Evolutionary conservation across 1,140 invertebrate species (phyloP), one percentile per base, ranked within the genome.

Genomic region (Macrosteles quadrilineatus): DNA sequence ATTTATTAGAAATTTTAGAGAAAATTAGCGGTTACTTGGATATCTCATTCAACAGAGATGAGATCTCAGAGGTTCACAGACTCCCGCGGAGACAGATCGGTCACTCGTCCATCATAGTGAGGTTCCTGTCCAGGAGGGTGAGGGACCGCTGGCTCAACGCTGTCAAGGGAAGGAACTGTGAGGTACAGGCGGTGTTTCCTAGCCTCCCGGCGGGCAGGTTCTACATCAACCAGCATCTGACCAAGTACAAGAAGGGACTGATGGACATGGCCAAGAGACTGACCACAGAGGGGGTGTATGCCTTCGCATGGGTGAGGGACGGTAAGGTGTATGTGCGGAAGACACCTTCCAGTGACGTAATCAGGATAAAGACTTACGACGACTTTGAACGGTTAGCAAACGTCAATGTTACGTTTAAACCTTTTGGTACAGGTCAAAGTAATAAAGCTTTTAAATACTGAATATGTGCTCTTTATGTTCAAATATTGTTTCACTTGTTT

Each of bases 201-300:
- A n/a, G 3, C 21, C n/a, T 6, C 3, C 47, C 47, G 6, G 6
- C 47, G 14, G 21, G 14, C 14, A 17, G 14, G 47, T 50, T 50
- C 47, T 50, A 19, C 47, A 21, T 50, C 47, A 50, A 50, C 21
- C 47, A 50, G 21, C 47, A 50, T 19, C 47, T 50, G 6, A 50
- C 47, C 21, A 19, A 17, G 14, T 50, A 50, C 47, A 50, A 50
- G 47, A 50, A 50, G 21, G 47, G 47, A 50, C 47, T 50, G 14
- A 17, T 50, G 47, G 47, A 50, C 21, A 50, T 50, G 47, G 47
- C 47, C 47, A 50, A 50, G 47, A 17, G n/a, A 4, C 47, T 50
- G 47, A 21, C 21, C 21, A 21, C 6, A 3, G 47, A 50, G 47
- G 47, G 47, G n/a, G 21, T 50, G 14, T 50, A 50, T 21, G 47